Evolutionary conservation across 2,797 vertebrate species (phyloP).

Genomic region (Cossypha dichroa): DNA sequence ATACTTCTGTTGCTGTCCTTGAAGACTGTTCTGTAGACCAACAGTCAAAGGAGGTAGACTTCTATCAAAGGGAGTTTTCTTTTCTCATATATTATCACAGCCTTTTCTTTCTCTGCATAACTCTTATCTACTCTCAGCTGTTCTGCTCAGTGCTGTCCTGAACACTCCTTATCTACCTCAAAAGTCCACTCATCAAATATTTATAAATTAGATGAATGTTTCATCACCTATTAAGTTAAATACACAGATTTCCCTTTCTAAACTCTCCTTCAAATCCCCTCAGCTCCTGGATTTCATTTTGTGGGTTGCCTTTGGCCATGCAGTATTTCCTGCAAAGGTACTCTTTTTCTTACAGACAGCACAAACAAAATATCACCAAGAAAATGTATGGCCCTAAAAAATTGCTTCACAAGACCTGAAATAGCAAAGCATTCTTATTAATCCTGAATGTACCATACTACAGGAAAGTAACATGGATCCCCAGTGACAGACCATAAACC

Average conservation of each 20-base stretch:
- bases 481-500: not conserved
- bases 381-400: not conserved
- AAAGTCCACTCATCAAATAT: not conserved
- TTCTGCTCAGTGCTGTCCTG: not conserved
- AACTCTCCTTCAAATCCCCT: not conserved
- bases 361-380: not conserved
- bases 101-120: not conserved
- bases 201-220: conserved; percentile 13
- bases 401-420: not conserved
- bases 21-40: not conserved
- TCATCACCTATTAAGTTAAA: conserved; percentile 24
- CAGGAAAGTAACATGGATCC: not conserved
- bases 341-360: not conserved
- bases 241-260: not conserved
- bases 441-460: not conserved
- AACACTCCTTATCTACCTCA: not conserved
- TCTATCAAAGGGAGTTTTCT: not conserved
- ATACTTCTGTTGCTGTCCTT: not conserved
- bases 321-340: not conserved
- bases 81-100: not conserved
- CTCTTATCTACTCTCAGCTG: not conserved
- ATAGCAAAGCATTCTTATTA: not conserved
- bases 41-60: not conserved
- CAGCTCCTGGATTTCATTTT: not conserved
- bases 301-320: not conserved